Base-by-base conservation (phyloP, 2,797 vertebrate species). In the Chelon auratus region DNA sequence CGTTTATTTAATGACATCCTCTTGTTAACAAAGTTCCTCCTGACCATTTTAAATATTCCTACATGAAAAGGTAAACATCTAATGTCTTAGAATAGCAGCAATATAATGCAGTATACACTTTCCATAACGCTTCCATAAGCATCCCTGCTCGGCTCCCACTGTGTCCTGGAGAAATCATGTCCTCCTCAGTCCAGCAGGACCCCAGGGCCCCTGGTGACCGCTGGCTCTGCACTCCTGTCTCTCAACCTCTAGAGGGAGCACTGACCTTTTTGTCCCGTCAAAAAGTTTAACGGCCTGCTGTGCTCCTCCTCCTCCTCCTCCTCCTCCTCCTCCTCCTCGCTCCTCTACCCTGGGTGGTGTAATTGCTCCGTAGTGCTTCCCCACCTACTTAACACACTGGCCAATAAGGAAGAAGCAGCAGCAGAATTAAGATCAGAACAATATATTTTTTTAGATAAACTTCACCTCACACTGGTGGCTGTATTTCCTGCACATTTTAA, bases 171-270 rank as follows among this genome's bases (percentile, higher is more conserved):
- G 74, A 52, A 43, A 20, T 2, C 62, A 64, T 54, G 39, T 11
- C 5, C 68, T 78, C 62, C 67, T 91, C 91, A 94, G 93, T 94
- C 94, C 94, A 87, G 93, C 93, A 94, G 94, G 94, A 95, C 90
- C 94, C 85, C 93, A 89, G 91, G 94, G 93, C 85, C 80, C 83
- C 14, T 50, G 71, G 61, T 82, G 78, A 68, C 85, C 84, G 15
- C 76, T 79, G 80, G 39, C 52, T 12, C 65, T 55, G 90, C 81
- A 91, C 47, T 85, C 20, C 52, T 62, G 4, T 5, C 14, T 5
- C 22, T 45, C 15, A 9, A 0, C 89, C 93, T 81, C 91, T 81
- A 93, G 94, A 93, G 93, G 92, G 93, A 80, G 92, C 70, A 60
- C 88, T 76, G 77, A 77, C 81, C 83, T 83, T 84, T 26, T 87